Base-by-base conservation (phyloP, 2,888 invertebrate species). In the Cryptus viduatorius region DNA sequence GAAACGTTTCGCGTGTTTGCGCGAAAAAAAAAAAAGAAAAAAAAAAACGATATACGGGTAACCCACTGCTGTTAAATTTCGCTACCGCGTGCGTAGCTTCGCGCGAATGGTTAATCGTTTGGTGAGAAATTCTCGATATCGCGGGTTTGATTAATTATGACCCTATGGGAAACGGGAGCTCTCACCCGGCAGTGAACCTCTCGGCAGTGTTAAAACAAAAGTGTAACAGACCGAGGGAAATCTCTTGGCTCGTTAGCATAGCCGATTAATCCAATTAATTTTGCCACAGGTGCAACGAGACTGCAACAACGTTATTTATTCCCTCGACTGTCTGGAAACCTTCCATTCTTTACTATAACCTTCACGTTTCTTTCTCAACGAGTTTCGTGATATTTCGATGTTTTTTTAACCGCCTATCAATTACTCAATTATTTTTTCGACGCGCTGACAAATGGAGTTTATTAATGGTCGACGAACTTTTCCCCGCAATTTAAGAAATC, bases 261-360 rank as follows among this genome's bases (percentile, higher is more conserved):
- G 59, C 64, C 79, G 80, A 83, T 80, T 84, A 84, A 72, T 24
- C 69, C 76, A 83, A 80, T 83, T 83, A 83, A 80, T 77, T 71
- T 37, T 1, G 16, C 44, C 50, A 31, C 73, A 68, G 61, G 59
- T 72, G 59, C n/a, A 56, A 31, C 16, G 31, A 42, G 4, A 71
- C 46, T 29, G n/a, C 29, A 44, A 59, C 46, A 61, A 19, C n/a
- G 73, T 61, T 29, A 3, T 46, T 46, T n/a, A 59, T 29, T 64
- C 48, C 64, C 46, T 16, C 48, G 12, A 12, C 19, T 5, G 31
- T 7, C 61, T 59, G 8, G 59, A 29, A 14, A 61, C 48, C 48
- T 37, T 64, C 37, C 14, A 64, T 56, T 65, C n/a, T 56, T 56
- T 76, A 37, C 31, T 48, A 31, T 48, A 44, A n/a, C 29, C 59